Conservation (phyloP, 2,888 invertebrate species). For the Gymnosoma rotundatum region DNA sequence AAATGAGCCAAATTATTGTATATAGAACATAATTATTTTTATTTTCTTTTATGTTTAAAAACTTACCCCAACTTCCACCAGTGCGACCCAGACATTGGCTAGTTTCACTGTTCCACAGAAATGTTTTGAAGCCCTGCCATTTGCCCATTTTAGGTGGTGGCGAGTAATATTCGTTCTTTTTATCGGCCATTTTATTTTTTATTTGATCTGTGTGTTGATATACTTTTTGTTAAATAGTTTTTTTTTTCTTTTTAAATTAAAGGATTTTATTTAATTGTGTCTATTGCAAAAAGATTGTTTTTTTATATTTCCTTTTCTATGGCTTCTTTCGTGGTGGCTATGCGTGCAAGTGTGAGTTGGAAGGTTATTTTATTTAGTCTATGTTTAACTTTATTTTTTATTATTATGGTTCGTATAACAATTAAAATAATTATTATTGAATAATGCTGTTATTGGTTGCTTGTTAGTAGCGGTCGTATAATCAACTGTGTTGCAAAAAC, state of each 20-base stretch:
- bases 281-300: slow-evolving; percentile 62
- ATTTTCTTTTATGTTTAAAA: background rate
- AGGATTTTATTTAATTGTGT: slow-evolving; percentile 12
- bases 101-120: slow-evolving; percentile 96
- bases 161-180: slow-evolving; percentile 91
- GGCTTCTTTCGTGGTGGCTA: slow-evolving; percentile 22
- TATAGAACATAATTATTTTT: background rate
- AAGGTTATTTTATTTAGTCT: slow-evolving; percentile 62
- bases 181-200: slow-evolving; percentile 87
- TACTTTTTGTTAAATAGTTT: slow-evolving; percentile 59
- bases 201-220: slow-evolving; percentile 55
- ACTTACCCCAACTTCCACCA: slow-evolving; percentile 97
- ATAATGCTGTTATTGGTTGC: slow-evolving; percentile 58
- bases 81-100: slow-evolving; percentile 95
- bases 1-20: slow-evolving; percentile 18
- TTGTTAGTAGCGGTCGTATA: slow-evolving; percentile 72
- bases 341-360: slow-evolving; percentile 21
- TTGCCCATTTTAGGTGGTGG: slow-evolving; percentile 91
- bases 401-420: slow-evolving; percentile 70
- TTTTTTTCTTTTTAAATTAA: slow-evolving; percentile 56
- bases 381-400: slow-evolving; percentile 66
- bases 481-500: slow-evolving; percentile 79
- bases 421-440: slow-evolving; percentile 64
- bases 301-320: slow-evolving; percentile 14
- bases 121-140: slow-evolving; percentile 93